Base-by-base conservation (phyloP, 1,140 invertebrate genomes). In the Vollenhovia emeryi region DNA sequence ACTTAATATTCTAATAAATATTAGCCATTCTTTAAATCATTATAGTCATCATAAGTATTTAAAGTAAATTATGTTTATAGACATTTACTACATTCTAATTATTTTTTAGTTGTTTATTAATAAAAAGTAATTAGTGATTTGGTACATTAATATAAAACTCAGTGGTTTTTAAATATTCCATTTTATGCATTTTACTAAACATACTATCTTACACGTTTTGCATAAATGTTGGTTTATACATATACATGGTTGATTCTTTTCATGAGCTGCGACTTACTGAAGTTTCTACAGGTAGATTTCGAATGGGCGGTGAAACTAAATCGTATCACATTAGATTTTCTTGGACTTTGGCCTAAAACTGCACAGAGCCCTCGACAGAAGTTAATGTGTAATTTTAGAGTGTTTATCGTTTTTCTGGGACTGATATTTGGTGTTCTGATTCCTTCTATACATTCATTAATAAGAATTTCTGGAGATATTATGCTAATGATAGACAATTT, bases 221-320 rank as follows among this genome's bases (percentile, higher is more conserved):
- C 0, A 15, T 71, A 73, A 73, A 36, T 33, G 3, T 7, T 9
- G 5, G n/a, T 55, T 50, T n/a, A 9, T 33, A 0, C 1, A n/a
- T 24, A n/a, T n/a, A n/a, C 36, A 24, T n/a, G 1, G 21, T 64
- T 48, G 3, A 18, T 68, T 8, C 4, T 73, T 73, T 36, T 30
- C 11, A 24, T 36, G 11, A 55, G 2, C 1, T 24, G 0, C 11
- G 9, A 24, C 15, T 43, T 75, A 60, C 30, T 27, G 7, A 66
- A 0, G 21, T 62, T 43, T 45, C 4, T 84, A 43, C 8, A 60
- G n/a, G 21, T 68, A 87, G 84, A 87, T 40, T 86, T 82, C 27
- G 50, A 86, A 52, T 87, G 86, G 86, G 86, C 84, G 3, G 43
- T 87, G 21, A 48, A 55, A 18, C 11, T 87, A 21, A 87, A 87